Conservation (phyloP, 2,888 invertebrate species). For the Horisme vitalbata region DNA sequence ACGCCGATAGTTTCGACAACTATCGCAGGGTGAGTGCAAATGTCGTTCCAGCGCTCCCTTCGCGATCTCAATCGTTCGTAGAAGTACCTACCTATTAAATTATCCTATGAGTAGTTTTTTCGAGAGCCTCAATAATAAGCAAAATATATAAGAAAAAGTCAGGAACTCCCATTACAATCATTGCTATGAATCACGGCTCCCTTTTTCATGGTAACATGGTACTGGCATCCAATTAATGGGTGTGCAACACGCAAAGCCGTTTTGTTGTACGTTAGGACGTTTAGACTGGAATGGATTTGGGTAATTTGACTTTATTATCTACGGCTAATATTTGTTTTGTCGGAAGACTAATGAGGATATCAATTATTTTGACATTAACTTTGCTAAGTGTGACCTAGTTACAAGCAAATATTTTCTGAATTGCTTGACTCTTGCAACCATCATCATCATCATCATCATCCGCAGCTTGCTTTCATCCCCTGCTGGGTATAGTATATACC, state of each 20-base stretch:
- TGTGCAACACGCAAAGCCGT: slow-evolving; percentile 12
- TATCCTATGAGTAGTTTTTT: no score
- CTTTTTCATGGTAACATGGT: slow-evolving; percentile 5
- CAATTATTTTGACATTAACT: slow-evolving; percentile 14
- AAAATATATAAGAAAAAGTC: background rate
- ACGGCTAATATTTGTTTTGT: slow-evolving; percentile 7
- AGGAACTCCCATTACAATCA: slow-evolving; percentile 5
- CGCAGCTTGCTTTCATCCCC: no score
- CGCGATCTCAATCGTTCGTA: no score
- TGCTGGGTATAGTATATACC: no score
- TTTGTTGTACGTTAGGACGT: background rate
- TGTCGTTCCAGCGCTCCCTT: no score
- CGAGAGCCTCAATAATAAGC: background rate
- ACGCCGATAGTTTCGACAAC: no score
- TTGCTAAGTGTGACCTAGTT: slow-evolving; percentile 2
- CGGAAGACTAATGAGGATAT: slow-evolving; percentile 10
- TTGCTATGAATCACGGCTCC: slow-evolving; percentile 13
- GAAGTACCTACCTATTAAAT: no score
- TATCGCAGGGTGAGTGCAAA: no score
- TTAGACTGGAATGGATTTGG: slow-evolving; percentile 9
- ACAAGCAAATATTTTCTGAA: background rate
- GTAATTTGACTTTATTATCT: slow-evolving; percentile 12
- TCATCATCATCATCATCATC: no score
- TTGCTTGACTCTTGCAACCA: no score
- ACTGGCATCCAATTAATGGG: slow-evolving; percentile 11